phyloP scores from a whole-genome alignment of 2,113 vertebrate genomes.

The Scomber japonicus region DNA sequence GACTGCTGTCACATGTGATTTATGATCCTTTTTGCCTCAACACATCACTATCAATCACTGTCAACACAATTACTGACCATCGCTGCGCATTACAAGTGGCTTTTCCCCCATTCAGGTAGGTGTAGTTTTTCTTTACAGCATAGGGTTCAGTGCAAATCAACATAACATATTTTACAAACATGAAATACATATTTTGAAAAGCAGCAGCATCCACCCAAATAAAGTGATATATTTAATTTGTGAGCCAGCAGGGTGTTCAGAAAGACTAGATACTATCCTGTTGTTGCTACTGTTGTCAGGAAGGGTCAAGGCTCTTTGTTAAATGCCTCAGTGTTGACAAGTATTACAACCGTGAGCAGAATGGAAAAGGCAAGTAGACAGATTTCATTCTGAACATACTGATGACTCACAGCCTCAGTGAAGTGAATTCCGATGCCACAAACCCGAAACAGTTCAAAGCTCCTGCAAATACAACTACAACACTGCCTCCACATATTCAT shows the following conservation, averaged over 20 bases:
- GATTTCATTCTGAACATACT: constrained; percentile 58
- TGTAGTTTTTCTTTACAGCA: not conserved
- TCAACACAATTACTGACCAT: constrained; percentile 61
- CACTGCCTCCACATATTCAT: constrained; percentile 20
- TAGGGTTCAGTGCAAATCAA: not conserved
- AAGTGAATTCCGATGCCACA: constrained; percentile 57
- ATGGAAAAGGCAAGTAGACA: constrained; percentile 57
- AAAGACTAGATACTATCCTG: constrained; percentile 27
- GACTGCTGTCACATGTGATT: constrained; percentile 79
- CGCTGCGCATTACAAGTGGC: constrained; percentile 31
- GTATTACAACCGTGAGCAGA: constrained; percentile 48
- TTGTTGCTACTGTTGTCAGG: constrained; percentile 55
- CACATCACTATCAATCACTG: constrained; percentile 75
- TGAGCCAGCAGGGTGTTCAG: constrained; percentile 21
- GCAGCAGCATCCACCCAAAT: not conserved
- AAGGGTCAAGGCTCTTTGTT: constrained; percentile 56
- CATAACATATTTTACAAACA: not conserved
- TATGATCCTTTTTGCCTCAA: constrained; percentile 69
- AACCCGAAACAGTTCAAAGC: constrained; percentile 45
- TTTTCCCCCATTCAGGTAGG: constrained; percentile 13
- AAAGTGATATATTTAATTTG: constrained; percentile 41
- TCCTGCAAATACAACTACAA: constrained; percentile 40
- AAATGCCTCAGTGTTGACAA: constrained; percentile 63
- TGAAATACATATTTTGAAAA: constrained; percentile 18
- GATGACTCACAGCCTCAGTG: constrained; percentile 55